Evolutionary conservation across 2,888 invertebrate genomes (phyloP).

Genomic region (Azorinus chamasolen): DNA sequence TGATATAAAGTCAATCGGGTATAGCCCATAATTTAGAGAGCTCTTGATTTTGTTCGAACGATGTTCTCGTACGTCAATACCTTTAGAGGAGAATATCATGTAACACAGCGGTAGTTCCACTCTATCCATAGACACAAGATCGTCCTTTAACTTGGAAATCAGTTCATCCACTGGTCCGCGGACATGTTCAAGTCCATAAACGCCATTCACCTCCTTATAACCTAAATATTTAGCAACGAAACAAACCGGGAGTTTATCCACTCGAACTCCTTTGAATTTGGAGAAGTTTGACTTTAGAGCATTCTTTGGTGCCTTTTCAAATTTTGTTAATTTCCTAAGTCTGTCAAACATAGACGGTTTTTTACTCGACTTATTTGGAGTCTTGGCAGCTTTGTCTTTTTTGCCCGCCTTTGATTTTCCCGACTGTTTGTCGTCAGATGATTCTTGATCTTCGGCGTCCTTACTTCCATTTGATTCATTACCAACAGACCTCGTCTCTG

Average conservation of each 20-base stretch:
- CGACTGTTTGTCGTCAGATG: constrained; percentile 21
- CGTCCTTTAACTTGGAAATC: constrained; percentile 78
- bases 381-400: constrained; percentile 49
- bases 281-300: constrained; percentile 56
- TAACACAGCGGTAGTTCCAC: constrained; percentile 84
- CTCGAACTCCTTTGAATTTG: constrained; percentile 76
- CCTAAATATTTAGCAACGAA: constrained; percentile 86
- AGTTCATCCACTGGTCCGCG: constrained; percentile 83
- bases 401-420: constrained; percentile 33
- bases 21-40: constrained; percentile 68
- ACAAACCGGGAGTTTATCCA: constrained; percentile 84
- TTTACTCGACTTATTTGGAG: constrained; percentile 46
- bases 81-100: constrained; percentile 81
- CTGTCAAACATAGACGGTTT: constrained; percentile 68
- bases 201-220: constrained; percentile 76
- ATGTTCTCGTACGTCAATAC: constrained; percentile 81
- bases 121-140: constrained; percentile 70
- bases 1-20: constrained; percentile 85
- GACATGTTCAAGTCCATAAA: constrained; percentile 83
- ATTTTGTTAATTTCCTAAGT: constrained; percentile 74
- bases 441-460: constrained; percentile 8
- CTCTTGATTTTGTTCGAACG: constrained; percentile 75
- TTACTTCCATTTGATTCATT: constrained; percentile 51
- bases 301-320: constrained; percentile 68
- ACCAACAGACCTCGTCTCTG: constrained; percentile 56